Conservation (phyloP, 1,140 invertebrate genomes). For the Dinoponera quadriceps region DNA sequence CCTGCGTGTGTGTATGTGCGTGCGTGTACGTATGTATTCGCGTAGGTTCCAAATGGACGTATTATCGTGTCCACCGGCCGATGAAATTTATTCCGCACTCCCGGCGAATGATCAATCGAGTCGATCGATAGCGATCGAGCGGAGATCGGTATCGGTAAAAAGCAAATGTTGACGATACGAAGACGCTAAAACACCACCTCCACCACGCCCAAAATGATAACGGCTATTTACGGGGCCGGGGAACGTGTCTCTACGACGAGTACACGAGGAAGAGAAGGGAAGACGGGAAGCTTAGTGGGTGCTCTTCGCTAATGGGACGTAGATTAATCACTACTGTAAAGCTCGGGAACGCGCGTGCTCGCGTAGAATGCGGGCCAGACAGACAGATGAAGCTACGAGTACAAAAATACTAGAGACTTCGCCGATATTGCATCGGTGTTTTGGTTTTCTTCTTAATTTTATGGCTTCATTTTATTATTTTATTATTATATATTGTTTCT, state of each 20-base stretch:
- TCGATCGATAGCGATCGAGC: background rate
- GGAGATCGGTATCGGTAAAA: background rate
- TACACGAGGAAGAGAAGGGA: slow-evolving; percentile 12
- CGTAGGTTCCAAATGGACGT: too few relatives aligned
- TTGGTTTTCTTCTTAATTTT: too few relatives aligned
- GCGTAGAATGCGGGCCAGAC: slow-evolving; percentile 39
- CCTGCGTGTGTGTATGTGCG: background rate
- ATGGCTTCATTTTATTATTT: too few relatives aligned
- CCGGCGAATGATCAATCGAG: background rate
- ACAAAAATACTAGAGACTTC: too few relatives aligned
- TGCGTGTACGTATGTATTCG: too few relatives aligned
- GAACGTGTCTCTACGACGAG: background rate
- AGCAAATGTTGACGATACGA: background rate
- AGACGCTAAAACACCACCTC: background rate
- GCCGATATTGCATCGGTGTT: too few relatives aligned
- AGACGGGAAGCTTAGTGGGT: slow-evolving; percentile 6
- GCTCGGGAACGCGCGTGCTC: slow-evolving; percentile 31
- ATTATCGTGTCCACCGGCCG: background rate
- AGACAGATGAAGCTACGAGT: background rate
- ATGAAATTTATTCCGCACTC: background rate
- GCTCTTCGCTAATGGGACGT: slow-evolving; percentile 64
- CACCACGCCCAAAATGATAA: slow-evolving; percentile 5
- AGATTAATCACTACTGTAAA: slow-evolving; percentile 64
- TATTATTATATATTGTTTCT: too few relatives aligned
- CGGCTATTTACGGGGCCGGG: background rate